Percentiles rank a stretch among this genome's conserved stretches.
phyloP scores from a whole-genome alignment of 2,113 vertebrate genomes.

The Clarias batrachus region DNA sequence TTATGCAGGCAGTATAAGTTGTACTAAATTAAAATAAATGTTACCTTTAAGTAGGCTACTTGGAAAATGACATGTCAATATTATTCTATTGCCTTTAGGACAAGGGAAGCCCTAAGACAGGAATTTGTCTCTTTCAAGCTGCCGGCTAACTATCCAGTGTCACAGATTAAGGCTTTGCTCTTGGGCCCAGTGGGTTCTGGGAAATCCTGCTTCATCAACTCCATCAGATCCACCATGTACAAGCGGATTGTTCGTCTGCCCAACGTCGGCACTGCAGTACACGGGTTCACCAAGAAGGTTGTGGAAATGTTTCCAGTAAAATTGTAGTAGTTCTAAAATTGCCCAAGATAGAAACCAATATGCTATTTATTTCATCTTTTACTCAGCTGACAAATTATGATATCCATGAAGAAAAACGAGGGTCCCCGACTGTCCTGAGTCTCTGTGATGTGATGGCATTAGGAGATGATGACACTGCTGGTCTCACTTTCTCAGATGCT shows the following conservation, averaged over 20 bases:
- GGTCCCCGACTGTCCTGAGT: neutral
- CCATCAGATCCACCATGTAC: constrained; percentile 38
- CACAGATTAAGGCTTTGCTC: constrained; percentile 20
- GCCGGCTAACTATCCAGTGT: neutral
- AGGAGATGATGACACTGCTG: constrained; percentile 12
- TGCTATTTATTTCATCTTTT: neutral
- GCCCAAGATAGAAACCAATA: no score
- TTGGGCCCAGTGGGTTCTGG: constrained; percentile 48
- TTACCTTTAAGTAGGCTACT: no score
- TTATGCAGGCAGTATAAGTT: no score
- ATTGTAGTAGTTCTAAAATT: no score
- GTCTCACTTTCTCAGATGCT: constrained; percentile 32
- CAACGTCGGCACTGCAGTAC: neutral
- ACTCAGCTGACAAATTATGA: constrained; percentile 38
- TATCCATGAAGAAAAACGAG: constrained; percentile 27
- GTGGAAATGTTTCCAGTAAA: neutral
- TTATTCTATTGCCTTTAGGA: constrained; percentile 10
- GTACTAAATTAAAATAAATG: no score
- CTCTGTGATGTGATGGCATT: constrained; percentile 40
- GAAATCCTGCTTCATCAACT: constrained; percentile 46
- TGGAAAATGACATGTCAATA: neutral
- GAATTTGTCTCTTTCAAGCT: constrained; percentile 20
- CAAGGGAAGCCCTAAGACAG: constrained; percentile 4
- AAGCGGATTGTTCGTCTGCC: neutral
- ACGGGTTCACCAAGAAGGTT: constrained; percentile 39